Evolutionary conservation across 2,888 invertebrate genomes (phyloP), one percentile per base, ranked within the genome.

Genomic region (Caenorhabditis afra): DNA sequence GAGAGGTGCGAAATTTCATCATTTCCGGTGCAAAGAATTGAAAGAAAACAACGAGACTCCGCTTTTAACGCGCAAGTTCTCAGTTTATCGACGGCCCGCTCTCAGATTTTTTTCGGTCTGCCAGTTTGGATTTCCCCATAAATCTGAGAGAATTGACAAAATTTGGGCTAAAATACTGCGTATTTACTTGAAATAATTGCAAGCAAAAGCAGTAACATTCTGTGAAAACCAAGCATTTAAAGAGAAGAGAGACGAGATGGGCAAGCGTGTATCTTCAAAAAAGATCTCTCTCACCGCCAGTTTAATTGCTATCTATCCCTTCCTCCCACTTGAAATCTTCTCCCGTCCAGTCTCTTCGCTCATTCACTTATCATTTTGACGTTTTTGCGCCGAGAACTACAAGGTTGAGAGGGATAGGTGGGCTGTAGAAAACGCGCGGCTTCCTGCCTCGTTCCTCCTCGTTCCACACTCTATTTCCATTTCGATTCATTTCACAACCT

Each of bases 21-120:
- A 73, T 65, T 58, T 58, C 58, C 53, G 64, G 65, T 37, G 12
- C 22, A 50, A 58, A 53, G 59, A 76, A 52, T 55, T 18, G 29
- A 67, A 55, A 49, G 18, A 67, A 68, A 76, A 64, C 67, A 64
- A 76, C 76, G 68, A 68, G 14, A 52, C 62, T 76, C 67, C 76
- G 76, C 45, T 1, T 0, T n/a, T n/a, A 29, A 52, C 41, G 41
- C n/a, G n/a, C 16, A 16, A 37, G 68, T 23, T 18, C 61, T 67
- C 35, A 8, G 35, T 75, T 75, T 62, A 67, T 29, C 67, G 75
- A 55, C 67, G 62, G 67, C 67, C 62, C n/a, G 67, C 61, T 62
- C 41, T 47, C 29, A 29, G 50, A 16, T 68, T 59, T 41, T 22
- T 23, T 29, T 55, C 20, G 3, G 37, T 37, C 18, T n/a, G n/a